Base-by-base conservation (phyloP, 2,888 invertebrate species). In the Neoaliturus tenellus region DNA sequence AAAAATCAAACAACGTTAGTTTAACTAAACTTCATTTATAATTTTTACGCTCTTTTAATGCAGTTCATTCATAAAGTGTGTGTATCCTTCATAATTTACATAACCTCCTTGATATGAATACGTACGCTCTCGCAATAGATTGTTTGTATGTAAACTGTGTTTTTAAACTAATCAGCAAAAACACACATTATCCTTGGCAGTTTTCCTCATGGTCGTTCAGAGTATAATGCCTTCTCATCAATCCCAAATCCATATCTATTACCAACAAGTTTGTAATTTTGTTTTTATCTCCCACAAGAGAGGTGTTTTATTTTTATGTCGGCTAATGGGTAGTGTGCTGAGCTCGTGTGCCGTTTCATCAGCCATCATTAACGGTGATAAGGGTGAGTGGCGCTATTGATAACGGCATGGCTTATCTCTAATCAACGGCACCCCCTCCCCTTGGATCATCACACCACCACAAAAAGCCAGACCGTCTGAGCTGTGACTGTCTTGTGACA, bases 341-440 rank as follows among this genome's bases (percentile, higher is more conserved):
- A 31, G 28, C 55, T 55, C 55, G 12, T 55, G 55, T n/a, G 14
- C 3, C 4, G 31, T 62, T 62, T 62, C 62, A 62, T 62, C 62
- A 62, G 25, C 62, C 20, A 3, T 62, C 62, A 62, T 62, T 62
- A 62, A 31, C 17, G 20, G 14, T 31, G 62, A 62, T 62, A 62
- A 62, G 62, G 31, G 62, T 62, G 14, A 62, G 62, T 62, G 20
- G 55, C 5, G 62, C 62, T 62, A 62, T 62, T 62, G 31, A 28
- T 28, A 31, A 31, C 14, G 28, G n/a, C n/a, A n/a, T 48, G 44
- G 3, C 17, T 4, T 44, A 44, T 44, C 44, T 55, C 55, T 55
- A 23, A 55, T 55, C 55, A 44, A 44, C 17, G 44, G 17, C 44
- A 44, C 44, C 17, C 44, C 44, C 44, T 44, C 55, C 12, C 55